Evolutionary conservation across 2,797 vertebrate species (phyloP).

Genomic region (Urocyon cinereoargenteus): DNA sequence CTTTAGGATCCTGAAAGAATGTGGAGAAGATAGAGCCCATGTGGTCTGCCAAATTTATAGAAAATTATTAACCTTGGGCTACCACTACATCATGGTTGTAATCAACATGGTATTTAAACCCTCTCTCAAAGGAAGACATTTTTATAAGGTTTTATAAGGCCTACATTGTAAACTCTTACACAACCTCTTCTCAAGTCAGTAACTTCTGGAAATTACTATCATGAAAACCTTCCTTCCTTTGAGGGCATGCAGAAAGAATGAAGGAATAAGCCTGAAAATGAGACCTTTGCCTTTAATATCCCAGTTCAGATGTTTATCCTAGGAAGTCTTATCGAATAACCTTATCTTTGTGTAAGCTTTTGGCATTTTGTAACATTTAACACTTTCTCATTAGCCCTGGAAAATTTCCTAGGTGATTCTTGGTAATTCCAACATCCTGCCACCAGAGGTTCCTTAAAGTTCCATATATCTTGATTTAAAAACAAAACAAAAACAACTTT

Average conservation of each 20-base stretch:
- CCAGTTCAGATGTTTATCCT: background rate
- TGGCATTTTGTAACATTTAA: background rate
- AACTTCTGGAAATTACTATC: background rate
- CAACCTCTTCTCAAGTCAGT: background rate
- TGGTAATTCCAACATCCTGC: background rate
- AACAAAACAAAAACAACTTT: background rate
- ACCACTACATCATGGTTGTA: background rate
- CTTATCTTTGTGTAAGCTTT: background rate
- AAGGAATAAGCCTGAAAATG: background rate
- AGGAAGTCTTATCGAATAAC: background rate
- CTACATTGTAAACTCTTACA: background rate
- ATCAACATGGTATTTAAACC: background rate
- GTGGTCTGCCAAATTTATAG: background rate
- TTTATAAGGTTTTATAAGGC: background rate
- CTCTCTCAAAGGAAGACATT: background rate
- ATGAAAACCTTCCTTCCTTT: background rate
- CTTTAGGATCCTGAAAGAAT: background rate
- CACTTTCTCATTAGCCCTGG: background rate
- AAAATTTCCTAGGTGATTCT: slow-evolving; percentile 6
- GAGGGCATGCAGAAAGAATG: background rate
- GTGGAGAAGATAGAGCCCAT: background rate
- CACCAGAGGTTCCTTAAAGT: background rate
- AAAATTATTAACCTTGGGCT: background rate
- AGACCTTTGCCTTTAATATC: background rate
- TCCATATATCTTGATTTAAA: background rate